Evolutionary conservation across 1,140 invertebrate genomes (phyloP).

Genomic region (Zaprionus kolodkinae): DNA sequence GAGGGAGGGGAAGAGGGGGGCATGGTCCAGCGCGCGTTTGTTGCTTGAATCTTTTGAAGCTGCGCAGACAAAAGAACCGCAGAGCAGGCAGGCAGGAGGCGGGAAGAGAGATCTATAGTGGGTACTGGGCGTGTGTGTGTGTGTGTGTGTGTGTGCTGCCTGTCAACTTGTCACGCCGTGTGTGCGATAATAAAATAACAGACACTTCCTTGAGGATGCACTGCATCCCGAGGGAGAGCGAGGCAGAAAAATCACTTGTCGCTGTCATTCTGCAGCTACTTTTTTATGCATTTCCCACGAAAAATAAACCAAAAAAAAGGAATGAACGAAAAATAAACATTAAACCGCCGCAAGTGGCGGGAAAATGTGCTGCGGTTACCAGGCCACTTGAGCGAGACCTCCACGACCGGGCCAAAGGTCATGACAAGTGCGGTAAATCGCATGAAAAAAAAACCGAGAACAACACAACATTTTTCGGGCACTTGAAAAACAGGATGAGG

Average conservation of each 20-base stretch:
- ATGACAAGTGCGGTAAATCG: conserved; percentile 46
- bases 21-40: conserved; percentile 46
- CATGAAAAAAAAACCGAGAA: not conserved
- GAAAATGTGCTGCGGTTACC: conserved; percentile 53
- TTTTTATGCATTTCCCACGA: conserved; percentile 70
- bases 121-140: not conserved
- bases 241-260: conserved; percentile 61
- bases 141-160: conserved; percentile 8
- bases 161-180: conserved; percentile 18
- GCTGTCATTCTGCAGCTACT: conserved; percentile 58
- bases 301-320: conserved; percentile 10
- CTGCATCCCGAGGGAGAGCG: not conserved
- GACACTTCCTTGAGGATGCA: conserved; percentile 41
- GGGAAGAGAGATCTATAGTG: not conserved
- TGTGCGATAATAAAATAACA: conserved; percentile 30
- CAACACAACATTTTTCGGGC: conserved; percentile 40
- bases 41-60: conserved; percentile 70
- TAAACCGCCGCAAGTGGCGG: conserved; percentile 58
- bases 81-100: conserved; percentile 10
- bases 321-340: conserved; percentile 35
- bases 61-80: conserved; percentile 44
- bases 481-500: conserved; percentile 50
- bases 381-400: conserved; percentile 28
- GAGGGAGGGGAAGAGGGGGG: not conserved
- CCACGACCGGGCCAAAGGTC: conserved; percentile 55